Evolutionary conservation across 2,888 invertebrate species (phyloP).

Genomic region (Eremobia ochroleuca): DNA sequence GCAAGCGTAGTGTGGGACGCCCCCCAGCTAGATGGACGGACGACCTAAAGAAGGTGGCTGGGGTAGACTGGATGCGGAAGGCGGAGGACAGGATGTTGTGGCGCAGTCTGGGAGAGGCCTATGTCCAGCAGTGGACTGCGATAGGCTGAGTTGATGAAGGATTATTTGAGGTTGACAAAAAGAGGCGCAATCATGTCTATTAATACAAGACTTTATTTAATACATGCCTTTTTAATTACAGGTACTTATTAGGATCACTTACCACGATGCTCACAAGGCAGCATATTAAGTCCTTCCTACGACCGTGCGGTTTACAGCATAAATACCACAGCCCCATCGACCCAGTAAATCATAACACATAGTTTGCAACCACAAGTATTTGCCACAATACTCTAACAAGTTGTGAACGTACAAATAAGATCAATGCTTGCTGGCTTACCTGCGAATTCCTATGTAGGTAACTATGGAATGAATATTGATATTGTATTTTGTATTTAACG

Average conservation of each 20-base stretch:
- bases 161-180: too few relatives aligned
- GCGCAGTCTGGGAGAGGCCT: too few relatives aligned
- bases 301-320: not conserved
- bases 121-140: too few relatives aligned
- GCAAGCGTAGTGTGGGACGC: too few relatives aligned
- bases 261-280: not conserved
- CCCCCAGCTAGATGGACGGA: too few relatives aligned
- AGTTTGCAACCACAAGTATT: conserved; percentile 37
- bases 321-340: conserved; percentile 2
- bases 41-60: too few relatives aligned
- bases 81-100: too few relatives aligned
- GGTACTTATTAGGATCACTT: not conserved
- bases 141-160: too few relatives aligned
- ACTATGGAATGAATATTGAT: not conserved
- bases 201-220: too few relatives aligned
- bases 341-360: conserved; percentile 13
- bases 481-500: not conserved
- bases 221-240: too few relatives aligned
- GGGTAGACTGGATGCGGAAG: too few relatives aligned
- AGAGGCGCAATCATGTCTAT: too few relatives aligned
- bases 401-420: conserved; percentile 15
- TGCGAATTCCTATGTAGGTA: not conserved
- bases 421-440: not conserved
- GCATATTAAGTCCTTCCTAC: not conserved
- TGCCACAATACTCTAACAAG: conserved; percentile 13